Base-by-base conservation (phyloP, 2,888 invertebrate genomes). In the Apamea anceps region DNA sequence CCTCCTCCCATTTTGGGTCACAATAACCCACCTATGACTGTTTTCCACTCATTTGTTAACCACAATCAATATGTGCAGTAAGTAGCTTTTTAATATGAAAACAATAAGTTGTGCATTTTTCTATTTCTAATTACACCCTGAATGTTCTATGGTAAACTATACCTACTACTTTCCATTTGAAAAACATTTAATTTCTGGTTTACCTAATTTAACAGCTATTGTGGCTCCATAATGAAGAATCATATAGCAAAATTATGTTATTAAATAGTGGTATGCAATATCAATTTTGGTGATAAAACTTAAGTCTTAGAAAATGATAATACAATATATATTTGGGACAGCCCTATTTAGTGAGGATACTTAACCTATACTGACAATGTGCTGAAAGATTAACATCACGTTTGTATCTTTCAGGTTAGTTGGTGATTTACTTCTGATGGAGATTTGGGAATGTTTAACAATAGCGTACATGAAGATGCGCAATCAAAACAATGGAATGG, bases 21-120 rank as follows among this genome's bases (percentile, higher is more conserved):
- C 48, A 92, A 93, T 71, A 95, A 96, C 67, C 91, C 95, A 8
- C 94, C 98, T 4, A 91, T 96, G 88, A 96, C 97, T 8, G 97
- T 98, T 88, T 95, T 97, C 28, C 96, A 96, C 89, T 93, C 94
- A 37, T 98, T 98, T 91, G 90, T 90, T 6, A 97, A 94, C 71
- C 97, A 97, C 89, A 94, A 95, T 18, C 97, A 98, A 82, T 98
- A 98, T 93, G 95, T 95, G 71, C 95, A 96, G 97, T 97, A 94
- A 94, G 96, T 95, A 81, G 18, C 67, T 48, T 72, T 60, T 68
- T 66, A 25, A 21, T 13, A 13, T 42, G 12, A 72, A 60, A 77
- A 62, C 18, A 21, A 18, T 54, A 37, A 32, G 4, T 75, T 62
- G 12, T 65, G 12, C 37, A 72, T 42, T 10, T 37, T 48, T 28